Conservation (phyloP, 2,113 vertebrate species). For the Xenopus borealis region DNA sequence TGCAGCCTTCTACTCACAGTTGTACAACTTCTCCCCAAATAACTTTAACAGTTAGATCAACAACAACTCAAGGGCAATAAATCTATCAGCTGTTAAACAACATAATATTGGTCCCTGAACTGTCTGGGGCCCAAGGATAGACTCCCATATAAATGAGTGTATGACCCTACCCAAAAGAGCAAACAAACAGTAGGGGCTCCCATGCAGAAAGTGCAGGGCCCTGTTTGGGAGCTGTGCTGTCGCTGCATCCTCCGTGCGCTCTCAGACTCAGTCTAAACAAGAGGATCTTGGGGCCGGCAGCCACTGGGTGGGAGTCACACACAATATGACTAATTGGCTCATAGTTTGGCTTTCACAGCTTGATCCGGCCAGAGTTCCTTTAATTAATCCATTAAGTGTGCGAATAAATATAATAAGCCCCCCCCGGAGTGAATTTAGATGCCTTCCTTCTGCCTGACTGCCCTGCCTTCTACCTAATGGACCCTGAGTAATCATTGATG, state of each 20-base stretch:
- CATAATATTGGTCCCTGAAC: too few species aligned
- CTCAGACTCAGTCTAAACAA: constrained; percentile 40
- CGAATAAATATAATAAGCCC: constrained; percentile 16
- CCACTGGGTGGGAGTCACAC: constrained; percentile 30
- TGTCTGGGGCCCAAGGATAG: too few species aligned
- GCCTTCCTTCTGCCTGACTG: constrained; percentile 11
- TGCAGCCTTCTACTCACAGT: too few species aligned
- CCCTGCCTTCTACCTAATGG: constrained; percentile 29
- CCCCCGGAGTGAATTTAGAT: constrained; percentile 5
- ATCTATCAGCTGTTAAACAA: too few species aligned
- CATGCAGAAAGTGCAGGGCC: too few species aligned
- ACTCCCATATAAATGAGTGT: too few species aligned
- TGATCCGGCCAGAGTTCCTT: constrained; percentile 32
- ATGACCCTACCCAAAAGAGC: too few species aligned
- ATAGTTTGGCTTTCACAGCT: constrained; percentile 26
- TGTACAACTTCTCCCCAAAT: too few species aligned
- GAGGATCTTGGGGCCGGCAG: constrained; percentile 3
- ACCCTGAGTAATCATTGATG: constrained; percentile 30
- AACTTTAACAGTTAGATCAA: too few species aligned
- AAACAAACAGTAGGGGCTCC: too few species aligned
- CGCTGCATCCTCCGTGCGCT: neutral
- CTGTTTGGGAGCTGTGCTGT: too few species aligned
- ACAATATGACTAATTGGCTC: constrained; percentile 42
- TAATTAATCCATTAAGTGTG: constrained; percentile 44
- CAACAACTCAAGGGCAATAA: too few species aligned